A percentile compares a stretch with the other conserved stretches of the same genome.
Evolutionary conservation across 37 sponge, comb jelly and placozoan species (phyloP).

Genomic region (Chondrilla cf. caribensis): DNA sequence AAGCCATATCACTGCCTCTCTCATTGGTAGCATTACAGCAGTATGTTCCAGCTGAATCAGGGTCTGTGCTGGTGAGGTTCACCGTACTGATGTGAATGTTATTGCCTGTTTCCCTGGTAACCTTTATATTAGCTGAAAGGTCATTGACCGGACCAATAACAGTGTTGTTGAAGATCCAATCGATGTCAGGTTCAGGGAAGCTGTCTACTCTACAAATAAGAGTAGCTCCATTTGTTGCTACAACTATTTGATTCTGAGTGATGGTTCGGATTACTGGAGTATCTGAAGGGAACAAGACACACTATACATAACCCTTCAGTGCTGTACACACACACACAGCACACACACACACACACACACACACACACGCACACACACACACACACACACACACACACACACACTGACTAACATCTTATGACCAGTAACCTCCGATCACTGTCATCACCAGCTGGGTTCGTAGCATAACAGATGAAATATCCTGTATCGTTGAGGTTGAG

Average conservation of each 20-base stretch:
- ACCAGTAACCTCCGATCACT: too few relatives aligned
- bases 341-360: not conserved
- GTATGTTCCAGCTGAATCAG: not conserved
- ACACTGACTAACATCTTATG: too few relatives aligned
- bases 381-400: too few relatives aligned
- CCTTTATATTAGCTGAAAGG: too few relatives aligned
- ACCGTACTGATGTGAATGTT: too few relatives aligned
- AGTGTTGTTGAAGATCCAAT: constrained; percentile 6
- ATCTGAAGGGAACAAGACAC: not conserved
- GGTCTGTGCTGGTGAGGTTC: not conserved
- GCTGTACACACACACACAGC: too few relatives aligned
- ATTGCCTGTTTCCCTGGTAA: too few relatives aligned
- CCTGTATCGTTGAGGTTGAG: too few relatives aligned
- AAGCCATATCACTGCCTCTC: not conserved
- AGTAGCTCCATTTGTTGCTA: not conserved
- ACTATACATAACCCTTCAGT: too few relatives aligned
- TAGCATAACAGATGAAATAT: too few relatives aligned
- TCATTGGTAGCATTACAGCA: not conserved
- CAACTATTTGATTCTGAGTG: not conserved
- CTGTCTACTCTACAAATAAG: not conserved
- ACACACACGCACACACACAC: too few relatives aligned
- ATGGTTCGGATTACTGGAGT: not conserved
- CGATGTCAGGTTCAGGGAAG: not conserved
- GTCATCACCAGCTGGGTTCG: too few relatives aligned
- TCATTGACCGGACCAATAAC: not conserved